Percentiles rank a stretch among this genome's conserved stretches.
Conservation (phyloP, 2,888 invertebrate species). For the Phanerotoma sp. region DNA sequence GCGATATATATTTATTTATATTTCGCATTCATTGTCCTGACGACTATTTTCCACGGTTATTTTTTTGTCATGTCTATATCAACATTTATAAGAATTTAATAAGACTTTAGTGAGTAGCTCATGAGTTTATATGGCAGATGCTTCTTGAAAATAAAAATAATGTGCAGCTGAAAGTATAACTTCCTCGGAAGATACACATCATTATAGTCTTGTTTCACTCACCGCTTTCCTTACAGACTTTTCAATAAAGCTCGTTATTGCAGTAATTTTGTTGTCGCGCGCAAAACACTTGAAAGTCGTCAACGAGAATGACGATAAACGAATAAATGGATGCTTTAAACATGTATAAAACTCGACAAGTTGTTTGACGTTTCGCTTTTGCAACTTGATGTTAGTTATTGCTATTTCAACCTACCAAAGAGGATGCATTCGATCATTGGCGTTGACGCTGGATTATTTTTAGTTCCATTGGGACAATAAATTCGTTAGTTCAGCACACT, state of each 20-base stretch:
- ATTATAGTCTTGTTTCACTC: too few relatives aligned
- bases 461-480: constrained; percentile 43
- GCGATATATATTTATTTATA: constrained; percentile 26
- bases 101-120: neutral
- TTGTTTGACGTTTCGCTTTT: constrained; percentile 41
- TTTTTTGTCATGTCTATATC: neutral
- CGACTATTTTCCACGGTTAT: neutral
- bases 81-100: neutral
- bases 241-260: constrained; percentile 6
- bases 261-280: neutral
- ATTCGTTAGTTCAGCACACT: constrained; percentile 45
- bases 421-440: constrained; percentile 41
- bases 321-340: constrained; percentile 26
- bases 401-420: constrained; percentile 31
- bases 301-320: neutral
- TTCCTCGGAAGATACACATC: too few relatives aligned
- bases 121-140: neutral
- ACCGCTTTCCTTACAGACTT: neutral
- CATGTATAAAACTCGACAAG: constrained; percentile 32
- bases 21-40: neutral
- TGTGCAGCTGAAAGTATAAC: constrained; percentile 4
- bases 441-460: constrained; percentile 36
- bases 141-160: constrained; percentile 8
- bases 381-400: constrained; percentile 43
- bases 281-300: neutral